Evolutionary conservation across 2,797 vertebrate genomes (phyloP).

Genomic region (Ambastaia sidthimunki): DNA sequence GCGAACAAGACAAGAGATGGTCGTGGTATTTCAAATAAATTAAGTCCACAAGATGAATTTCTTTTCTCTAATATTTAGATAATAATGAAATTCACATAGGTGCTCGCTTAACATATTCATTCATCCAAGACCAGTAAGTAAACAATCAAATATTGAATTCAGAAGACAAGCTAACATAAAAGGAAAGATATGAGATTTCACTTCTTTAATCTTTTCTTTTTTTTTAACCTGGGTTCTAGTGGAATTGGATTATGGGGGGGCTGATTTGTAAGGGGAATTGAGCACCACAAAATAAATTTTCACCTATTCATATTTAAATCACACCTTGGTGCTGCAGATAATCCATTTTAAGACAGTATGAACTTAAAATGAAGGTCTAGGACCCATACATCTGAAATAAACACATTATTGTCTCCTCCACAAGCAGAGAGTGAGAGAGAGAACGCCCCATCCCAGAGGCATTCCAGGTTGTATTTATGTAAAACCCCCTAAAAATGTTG

Average conservation of each 20-base stretch:
- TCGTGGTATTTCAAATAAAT: conserved; percentile 73
- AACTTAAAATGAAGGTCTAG: conserved; percentile 76
- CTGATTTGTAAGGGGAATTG: conserved; percentile 83
- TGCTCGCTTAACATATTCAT: conserved; percentile 69
- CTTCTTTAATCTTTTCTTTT: conserved; percentile 66
- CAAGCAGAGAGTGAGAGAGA: conserved; percentile 41
- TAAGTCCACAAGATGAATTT: conserved; percentile 69
- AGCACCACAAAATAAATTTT: conserved; percentile 83
- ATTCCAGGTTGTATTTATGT: conserved; percentile 65
- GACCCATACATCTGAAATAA: conserved; percentile 75
- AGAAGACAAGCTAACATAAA: conserved; percentile 76
- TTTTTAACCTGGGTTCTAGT: conserved; percentile 63
- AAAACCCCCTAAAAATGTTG: conserved; percentile 65
- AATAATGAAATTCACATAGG: conserved; percentile 74
- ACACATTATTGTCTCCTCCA: conserved; percentile 70
- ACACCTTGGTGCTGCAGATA: conserved; percentile 82
- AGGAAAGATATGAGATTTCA: conserved; percentile 79
- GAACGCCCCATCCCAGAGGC: conserved; percentile 69
- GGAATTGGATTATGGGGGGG: conserved; percentile 82
- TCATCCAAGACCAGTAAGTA: conserved; percentile 69
- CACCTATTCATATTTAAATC: conserved; percentile 88
- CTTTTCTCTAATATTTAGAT: conserved; percentile 65
- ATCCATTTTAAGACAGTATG: conserved; percentile 83
- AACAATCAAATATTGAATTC: conserved; percentile 76
- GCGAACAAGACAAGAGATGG: conserved; percentile 72